Conservation (phyloP, 2,113 vertebrate species). For the Nycticebus coucang region DNA sequence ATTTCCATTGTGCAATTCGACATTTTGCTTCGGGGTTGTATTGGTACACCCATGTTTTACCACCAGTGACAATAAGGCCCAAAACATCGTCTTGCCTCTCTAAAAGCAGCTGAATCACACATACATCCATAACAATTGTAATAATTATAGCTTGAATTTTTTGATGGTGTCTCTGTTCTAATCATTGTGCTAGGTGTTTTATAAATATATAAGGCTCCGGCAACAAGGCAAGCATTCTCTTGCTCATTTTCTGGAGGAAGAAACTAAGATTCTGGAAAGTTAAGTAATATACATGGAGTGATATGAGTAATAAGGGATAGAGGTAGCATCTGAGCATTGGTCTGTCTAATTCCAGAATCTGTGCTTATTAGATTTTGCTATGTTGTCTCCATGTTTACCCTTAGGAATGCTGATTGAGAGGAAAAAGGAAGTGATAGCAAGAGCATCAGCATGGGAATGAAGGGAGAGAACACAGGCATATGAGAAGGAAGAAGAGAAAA, state of each 20-base stretch:
- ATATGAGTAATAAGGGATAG: background rate
- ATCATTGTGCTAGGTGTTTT: background rate
- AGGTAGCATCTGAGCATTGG: background rate
- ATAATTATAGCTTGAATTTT: background rate
- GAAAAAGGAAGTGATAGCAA: background rate
- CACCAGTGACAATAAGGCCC: no score
- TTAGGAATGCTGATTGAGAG: constrained; percentile 22
- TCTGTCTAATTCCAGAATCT: background rate
- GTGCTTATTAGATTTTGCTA: background rate
- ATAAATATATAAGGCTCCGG: background rate
- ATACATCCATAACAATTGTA: background rate
- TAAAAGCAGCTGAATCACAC: no score
- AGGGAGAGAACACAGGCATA: background rate
- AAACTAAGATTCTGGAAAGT: background rate
- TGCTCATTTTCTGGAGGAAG: background rate
- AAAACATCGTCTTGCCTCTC: no score
- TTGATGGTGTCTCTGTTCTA: background rate
- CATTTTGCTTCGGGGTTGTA: no score
- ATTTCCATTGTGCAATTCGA: no score
- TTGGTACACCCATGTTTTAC: no score
- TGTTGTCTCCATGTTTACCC: background rate
- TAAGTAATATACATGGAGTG: background rate
- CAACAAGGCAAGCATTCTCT: background rate
- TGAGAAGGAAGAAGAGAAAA: background rate
- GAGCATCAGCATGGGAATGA: background rate